A percentile compares a stretch with the other conserved stretches of the same genome.
Evolutionary conservation across 2,113 vertebrate genomes (phyloP).

Genomic region (Cichladusa arquata): DNA sequence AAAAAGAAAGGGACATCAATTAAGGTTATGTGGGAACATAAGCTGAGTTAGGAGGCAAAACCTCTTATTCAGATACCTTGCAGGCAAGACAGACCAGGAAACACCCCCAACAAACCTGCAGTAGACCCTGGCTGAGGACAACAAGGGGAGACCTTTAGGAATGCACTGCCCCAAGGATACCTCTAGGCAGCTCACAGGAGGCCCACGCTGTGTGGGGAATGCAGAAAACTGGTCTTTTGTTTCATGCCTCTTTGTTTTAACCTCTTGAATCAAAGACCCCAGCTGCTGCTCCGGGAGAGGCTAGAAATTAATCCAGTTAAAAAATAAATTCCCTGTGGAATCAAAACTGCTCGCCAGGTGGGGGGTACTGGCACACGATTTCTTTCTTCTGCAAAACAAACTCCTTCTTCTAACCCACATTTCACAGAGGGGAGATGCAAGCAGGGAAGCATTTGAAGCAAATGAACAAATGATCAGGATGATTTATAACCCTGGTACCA

Average conservation of each 20-base stretch:
- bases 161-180: background rate
- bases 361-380: background rate
- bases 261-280: conserved; percentile 59
- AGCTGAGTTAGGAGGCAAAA: background rate
- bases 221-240: conserved; percentile 48
- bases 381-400: conserved; percentile 20
- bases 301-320: conserved; percentile 64
- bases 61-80: background rate
- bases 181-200: background rate
- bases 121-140: background rate
- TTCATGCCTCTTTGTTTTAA: conserved; percentile 59
- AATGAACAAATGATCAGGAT: background rate
- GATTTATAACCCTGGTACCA: conserved; percentile 36
- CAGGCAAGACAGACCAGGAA: background rate
- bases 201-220: background rate
- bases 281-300: conserved; percentile 44
- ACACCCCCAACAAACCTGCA: background rate
- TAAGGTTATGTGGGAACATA: background rate
- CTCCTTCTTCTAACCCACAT: background rate
- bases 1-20: background rate
- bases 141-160: background rate
- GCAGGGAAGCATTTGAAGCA: background rate
- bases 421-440: background rate
- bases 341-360: background rate
- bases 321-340: conserved; percentile 50